Evolutionary conservation across 2,888 invertebrate species (phyloP), one percentile per base, ranked within the genome.

Genomic region (Flabesymbios commensalis): DNA sequence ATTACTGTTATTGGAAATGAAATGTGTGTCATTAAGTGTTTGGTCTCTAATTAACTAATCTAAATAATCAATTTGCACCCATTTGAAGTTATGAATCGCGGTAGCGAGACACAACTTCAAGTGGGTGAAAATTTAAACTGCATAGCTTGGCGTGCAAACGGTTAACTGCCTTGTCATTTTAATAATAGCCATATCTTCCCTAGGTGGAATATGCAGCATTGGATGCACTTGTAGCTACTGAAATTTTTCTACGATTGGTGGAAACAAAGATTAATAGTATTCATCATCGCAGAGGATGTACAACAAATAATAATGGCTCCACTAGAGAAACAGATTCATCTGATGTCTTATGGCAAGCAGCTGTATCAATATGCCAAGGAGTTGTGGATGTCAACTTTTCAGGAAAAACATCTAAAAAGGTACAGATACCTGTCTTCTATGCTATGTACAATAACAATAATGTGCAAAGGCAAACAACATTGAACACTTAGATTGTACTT

Each of bases 181-280:
- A 19, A 24, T n/a, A 22, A 5, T 48, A 17, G 7, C 17, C 26
- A 3, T 59, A 52, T 22, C 29, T 55, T 39, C 67, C 67, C 10
- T 67, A 80, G 78, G 69, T 80, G 10, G 82, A 86, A n/a, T 92
- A 92, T 80, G 92, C 92, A 0, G 90, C 92, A 0, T 86, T 87
- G 3, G 92, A 92, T 82, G 91, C 90, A 0, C 83, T 89, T 59
- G 88, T 88, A 1, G 89, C 90, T 2, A 85, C 90, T 29, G 87
- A 87, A 68, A 88, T 92, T 66, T 91, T 89, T 73, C 57, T 69
- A 32, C 67, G 65, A 26, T 65, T 79, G 31, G 63, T 77, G 0
- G 56, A 70, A 14, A 67, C 71, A 19, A 77, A 75, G 59, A 47
- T 74, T 29, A 47, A 43, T 36, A 70, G 64, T 3, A 58, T 59